These are phyloP conservation scores for Lota lota DNA, from an alignment of 2,113 vertebrate species.

Conservation along the genomic window DNA sequence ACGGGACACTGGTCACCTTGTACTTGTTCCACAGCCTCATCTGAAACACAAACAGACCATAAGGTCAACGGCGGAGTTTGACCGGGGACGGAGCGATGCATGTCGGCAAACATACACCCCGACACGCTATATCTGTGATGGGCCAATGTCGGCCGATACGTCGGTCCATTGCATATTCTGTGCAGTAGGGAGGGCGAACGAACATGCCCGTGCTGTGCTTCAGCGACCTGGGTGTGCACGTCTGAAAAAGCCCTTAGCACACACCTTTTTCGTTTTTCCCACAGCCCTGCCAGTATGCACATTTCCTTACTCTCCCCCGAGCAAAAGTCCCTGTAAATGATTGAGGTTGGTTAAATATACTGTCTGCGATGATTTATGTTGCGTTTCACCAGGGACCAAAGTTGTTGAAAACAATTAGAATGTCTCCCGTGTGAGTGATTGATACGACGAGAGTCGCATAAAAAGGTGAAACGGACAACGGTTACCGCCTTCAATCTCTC, in stretches of 20 bases:
- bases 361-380: slow-evolving; percentile 24
- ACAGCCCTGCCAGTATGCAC: not conserved
- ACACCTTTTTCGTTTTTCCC: not conserved
- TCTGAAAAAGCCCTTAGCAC: not conserved
- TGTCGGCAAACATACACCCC: too few species aligned
- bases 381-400: not conserved
- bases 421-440: slow-evolving; percentile 17
- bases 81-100: too few species aligned
- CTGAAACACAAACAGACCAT: slow-evolving; percentile 57
- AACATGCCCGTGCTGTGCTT: slow-evolving; percentile 12
- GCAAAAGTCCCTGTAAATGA: slow-evolving; percentile 32
- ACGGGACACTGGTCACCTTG: slow-evolving; percentile 96
- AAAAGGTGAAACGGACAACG: slow-evolving; percentile 13
- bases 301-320: slow-evolving; percentile 10
- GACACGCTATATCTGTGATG: too few species aligned
- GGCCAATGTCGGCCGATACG: too few species aligned
- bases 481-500: slow-evolving; percentile 30
- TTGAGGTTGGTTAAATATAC: slow-evolving; percentile 14
- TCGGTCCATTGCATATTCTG: slow-evolving; percentile 27
- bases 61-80: not conserved
- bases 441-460: slow-evolving; percentile 24
- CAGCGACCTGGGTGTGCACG: not conserved
- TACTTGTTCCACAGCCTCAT: slow-evolving; percentile 99
- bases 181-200: slow-evolving; percentile 26
- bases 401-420: slow-evolving; percentile 21